phyloP scores from a whole-genome alignment of 1,140 invertebrate genomes.

The Drosophila asahinai region DNA sequence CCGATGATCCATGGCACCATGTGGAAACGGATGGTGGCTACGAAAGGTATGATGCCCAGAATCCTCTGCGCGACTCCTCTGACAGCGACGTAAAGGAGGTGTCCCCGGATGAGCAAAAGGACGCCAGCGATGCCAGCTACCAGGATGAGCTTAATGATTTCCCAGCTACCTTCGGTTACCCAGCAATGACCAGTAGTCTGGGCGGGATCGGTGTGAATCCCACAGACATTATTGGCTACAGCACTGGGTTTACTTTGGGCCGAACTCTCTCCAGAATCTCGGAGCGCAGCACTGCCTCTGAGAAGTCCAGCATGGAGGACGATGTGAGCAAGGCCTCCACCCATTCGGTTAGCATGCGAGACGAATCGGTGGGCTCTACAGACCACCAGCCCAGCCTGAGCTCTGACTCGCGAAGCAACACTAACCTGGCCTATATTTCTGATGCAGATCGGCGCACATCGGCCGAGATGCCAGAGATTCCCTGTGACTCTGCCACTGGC shows the following conservation, averaged over 20 bases:
- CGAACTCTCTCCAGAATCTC: constrained; percentile 94
- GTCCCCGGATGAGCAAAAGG: constrained; percentile 82
- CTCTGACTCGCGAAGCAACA: constrained; percentile 91
- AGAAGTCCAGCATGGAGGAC: constrained; percentile 91
- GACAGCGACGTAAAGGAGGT: constrained; percentile 81
- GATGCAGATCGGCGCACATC: constrained; percentile 91
- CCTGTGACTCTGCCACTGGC: constrained; percentile 88
- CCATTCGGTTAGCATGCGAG: constrained; percentile 92
- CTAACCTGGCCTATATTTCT: constrained; percentile 89
- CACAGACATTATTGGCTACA: constrained; percentile 90
- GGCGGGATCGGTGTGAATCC: constrained; percentile 86
- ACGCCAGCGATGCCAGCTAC: constrained; percentile 87
- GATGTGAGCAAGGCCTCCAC: constrained; percentile 93
- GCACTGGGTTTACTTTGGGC: constrained; percentile 89
- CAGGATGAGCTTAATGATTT: constrained; percentile 91
- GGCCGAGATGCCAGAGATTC: constrained; percentile 92
- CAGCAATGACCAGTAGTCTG: constrained; percentile 86
- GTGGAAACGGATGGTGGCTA: constrained; percentile 89
- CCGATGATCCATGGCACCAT: constrained; percentile 92
- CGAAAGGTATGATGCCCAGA: constrained; percentile 86
- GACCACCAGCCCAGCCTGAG: constrained; percentile 94
- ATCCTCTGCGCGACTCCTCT: constrained; percentile 85
- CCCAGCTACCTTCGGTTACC: constrained; percentile 90
- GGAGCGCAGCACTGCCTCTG: constrained; percentile 94
- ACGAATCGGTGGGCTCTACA: constrained; percentile 92